phyloP scores from a whole-genome alignment of 1,140 invertebrate species.

The Ostrea denselamellosa region DNA sequence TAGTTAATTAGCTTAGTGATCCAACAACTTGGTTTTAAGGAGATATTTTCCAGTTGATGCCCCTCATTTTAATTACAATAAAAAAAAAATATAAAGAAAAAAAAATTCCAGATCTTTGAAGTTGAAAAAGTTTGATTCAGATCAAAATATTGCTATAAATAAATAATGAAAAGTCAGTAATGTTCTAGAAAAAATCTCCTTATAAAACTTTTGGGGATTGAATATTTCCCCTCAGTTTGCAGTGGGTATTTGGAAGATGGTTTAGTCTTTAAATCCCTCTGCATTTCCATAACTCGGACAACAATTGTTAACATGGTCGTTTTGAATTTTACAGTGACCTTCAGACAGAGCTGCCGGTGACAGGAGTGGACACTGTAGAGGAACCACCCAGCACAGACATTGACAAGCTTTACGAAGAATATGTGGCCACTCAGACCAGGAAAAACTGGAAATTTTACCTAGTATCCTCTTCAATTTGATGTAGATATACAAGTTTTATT shows the following conservation, averaged over 20 bases:
- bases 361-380: constrained; percentile 82
- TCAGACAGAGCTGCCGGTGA: constrained; percentile 93
- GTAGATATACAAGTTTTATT: not conserved
- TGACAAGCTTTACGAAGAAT: constrained; percentile 94
- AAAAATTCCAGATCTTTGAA: not conserved
- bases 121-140: not conserved
- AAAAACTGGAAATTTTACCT: constrained; percentile 99
- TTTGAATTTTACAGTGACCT: constrained; percentile 79
- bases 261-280: constrained; percentile 18
- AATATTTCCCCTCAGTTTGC: not conserved
- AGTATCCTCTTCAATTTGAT: constrained; percentile 82
- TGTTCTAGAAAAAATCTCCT: constrained; percentile 3
- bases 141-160: not conserved
- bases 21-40: constrained; percentile 15
- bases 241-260: constrained; percentile 31
- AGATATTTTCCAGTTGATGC: constrained; percentile 10
- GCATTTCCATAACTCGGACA: not conserved
- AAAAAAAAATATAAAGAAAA: not conserved
- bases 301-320: not conserved
- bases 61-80: not conserved
- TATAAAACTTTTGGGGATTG: not conserved
- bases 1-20: not conserved
- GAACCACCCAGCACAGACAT: constrained; percentile 89
- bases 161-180: not conserved
- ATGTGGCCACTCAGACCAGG: constrained; percentile 89